Evolutionary conservation across 2,888 invertebrate species (phyloP), one percentile per base, ranked within the genome.

Genomic region (Halictus quadricinctus): DNA sequence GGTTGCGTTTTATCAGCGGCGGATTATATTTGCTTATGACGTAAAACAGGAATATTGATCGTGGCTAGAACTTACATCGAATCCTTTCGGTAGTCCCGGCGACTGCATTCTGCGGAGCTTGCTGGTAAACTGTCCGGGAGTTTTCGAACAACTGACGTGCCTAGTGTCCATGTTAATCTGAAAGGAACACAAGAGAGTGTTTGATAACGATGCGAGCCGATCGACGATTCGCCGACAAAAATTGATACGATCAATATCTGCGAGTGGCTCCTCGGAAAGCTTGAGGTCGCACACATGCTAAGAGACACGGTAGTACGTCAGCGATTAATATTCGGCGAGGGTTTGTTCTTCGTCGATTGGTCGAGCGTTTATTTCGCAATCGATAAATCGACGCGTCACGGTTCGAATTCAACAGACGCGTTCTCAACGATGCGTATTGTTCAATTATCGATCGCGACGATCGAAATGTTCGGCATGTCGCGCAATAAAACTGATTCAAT

Each of bases 1-100:
- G 48, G 50, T 76, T 58, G 75, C 48, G n/a, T 58, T 54, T 43
- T 85, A 64, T 84, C 25, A 7, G 64, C 21, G 72, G 29, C 78
- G 72, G 10, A 25, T 25, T 64, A 78, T 64, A 41, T 75, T 41
- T 48, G n/a, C 50, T 41, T 54, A 18, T 64, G 74, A 75, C 54
- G 70, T 12, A 64, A 78, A 58, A 3, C 21, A 18, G 4, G 13
- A n/a, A 43, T 15, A 46, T 2, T n/a, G 0, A n/a, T 70, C 18
- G 4, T 15, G 36, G 58, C 64, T 13, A n/a, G 5, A 18, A 88
- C 88, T 89, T n/a, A 88, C 88, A 64, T 86, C 72, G 66, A 88
- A 70, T 36, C 41, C 43, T 72, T 72, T 46, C 58, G 25, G 76
- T 36, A 43, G 58, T 54, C 18, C 43, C 36, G 41, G 46, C 29